Evolutionary conservation across 2,797 vertebrate species (phyloP).

Genomic region (Pangasius mekongensis): DNA sequence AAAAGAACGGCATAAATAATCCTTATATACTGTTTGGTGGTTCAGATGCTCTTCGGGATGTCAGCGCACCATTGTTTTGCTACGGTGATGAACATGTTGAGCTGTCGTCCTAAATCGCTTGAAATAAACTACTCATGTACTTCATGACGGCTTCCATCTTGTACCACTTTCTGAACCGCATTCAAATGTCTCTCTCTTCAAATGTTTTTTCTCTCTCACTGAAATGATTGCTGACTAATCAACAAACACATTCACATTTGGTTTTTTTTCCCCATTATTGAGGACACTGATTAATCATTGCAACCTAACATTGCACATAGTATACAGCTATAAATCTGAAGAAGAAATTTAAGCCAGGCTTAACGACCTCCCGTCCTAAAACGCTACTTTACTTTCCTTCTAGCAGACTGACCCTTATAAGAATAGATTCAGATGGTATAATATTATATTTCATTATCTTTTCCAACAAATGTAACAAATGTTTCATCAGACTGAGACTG

Average conservation of each 20-base stretch:
- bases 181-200: not conserved
- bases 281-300: not conserved
- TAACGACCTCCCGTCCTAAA: not conserved
- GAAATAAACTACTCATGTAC: not conserved
- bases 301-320: not conserved
- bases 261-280: no score
- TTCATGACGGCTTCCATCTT: not conserved
- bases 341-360: not conserved
- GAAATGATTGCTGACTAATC: not conserved
- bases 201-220: not conserved
- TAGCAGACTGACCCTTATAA: not conserved
- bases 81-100: not conserved
- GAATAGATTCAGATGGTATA: not conserved
- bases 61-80: no score
- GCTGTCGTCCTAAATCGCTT: not conserved
- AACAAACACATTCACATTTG: not conserved
- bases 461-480: conserved; percentile 23
- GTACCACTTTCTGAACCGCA: not conserved
- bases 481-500: conserved; percentile 17
- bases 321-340: not conserved
- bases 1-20: not conserved
- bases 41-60: no score
- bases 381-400: not conserved
- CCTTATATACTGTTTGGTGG: no score
- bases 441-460: not conserved